Evolutionary conservation across 2,113 vertebrate species (phyloP).

Genomic region (Periophthalmodon schlosseri): DNA sequence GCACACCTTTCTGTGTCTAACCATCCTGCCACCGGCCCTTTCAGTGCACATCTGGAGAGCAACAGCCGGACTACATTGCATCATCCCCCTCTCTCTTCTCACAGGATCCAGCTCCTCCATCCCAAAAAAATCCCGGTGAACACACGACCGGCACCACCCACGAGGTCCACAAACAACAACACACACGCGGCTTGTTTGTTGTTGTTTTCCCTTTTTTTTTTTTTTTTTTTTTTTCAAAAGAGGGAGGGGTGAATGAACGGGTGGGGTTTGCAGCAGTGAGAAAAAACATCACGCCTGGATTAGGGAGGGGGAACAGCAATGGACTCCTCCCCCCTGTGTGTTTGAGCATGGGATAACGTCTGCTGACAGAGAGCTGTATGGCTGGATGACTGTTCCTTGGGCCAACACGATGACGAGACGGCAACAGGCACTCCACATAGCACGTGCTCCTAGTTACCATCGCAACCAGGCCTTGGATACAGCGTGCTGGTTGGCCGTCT

Average conservation of each 20-base stretch:
- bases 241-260: constrained; percentile 46
- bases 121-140: neutral
- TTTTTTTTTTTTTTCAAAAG: neutral
- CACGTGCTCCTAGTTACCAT: constrained; percentile 77
- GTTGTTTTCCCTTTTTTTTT: constrained; percentile 56
- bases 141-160: constrained; percentile 16
- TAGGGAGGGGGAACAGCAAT: constrained; percentile 41
- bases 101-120: constrained; percentile 8
- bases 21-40: neutral
- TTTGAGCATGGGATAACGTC: constrained; percentile 33
- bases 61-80: constrained; percentile 8
- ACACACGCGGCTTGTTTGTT: constrained; percentile 66
- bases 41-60: constrained; percentile 24
- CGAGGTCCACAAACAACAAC: constrained; percentile 48
- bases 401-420: constrained; percentile 69
- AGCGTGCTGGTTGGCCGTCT: constrained; percentile 80
- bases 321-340: constrained; percentile 46
- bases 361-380: constrained; percentile 67
- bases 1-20: constrained; percentile 12
- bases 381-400: constrained; percentile 64
- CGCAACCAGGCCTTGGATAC: constrained; percentile 78
- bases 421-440: constrained; percentile 74
- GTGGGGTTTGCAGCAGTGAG: constrained; percentile 58
- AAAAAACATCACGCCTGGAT: constrained; percentile 69
- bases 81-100: constrained; percentile 13